phyloP scores from a whole-genome alignment of 1,140 invertebrate genomes.

The Holcopasites calliopsidis region DNA sequence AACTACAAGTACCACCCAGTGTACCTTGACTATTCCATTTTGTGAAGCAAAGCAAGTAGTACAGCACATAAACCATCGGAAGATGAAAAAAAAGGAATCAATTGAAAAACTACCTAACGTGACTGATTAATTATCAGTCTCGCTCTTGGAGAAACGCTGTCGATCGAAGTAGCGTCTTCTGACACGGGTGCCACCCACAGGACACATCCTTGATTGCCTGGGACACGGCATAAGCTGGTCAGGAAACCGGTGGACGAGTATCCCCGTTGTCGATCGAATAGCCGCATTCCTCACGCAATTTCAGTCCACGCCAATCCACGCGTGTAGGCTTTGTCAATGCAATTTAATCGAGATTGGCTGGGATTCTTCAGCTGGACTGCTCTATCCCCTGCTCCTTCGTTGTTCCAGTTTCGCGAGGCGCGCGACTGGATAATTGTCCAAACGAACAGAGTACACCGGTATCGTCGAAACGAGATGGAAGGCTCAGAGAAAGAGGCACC shows the following conservation, averaged over 20 bases:
- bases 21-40: no score
- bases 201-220: constrained; percentile 22
- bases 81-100: no score
- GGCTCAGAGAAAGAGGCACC: not conserved
- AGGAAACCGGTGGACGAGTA: not conserved
- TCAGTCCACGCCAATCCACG: constrained; percentile 21
- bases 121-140: no score
- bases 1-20: no score
- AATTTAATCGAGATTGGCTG: constrained; percentile 33
- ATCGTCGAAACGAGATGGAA: not conserved
- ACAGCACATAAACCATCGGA: no score
- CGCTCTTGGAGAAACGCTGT: no score
- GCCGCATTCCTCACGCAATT: constrained; percentile 34
- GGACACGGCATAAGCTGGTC: not conserved
- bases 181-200: no score
- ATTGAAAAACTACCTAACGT: no score
- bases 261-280: not conserved
- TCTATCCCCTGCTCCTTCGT: not conserved
- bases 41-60: no score
- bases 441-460: not conserved
- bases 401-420: constrained; percentile 25
- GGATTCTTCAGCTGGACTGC: constrained; percentile 26
- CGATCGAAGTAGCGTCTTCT: no score
- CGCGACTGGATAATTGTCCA: constrained; percentile 25
- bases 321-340: constrained; percentile 54